These are phyloP conservation scores for Blera fallax DNA, from an alignment of 2,888 invertebrate genomes.

Conservation along the genomic window DNA sequence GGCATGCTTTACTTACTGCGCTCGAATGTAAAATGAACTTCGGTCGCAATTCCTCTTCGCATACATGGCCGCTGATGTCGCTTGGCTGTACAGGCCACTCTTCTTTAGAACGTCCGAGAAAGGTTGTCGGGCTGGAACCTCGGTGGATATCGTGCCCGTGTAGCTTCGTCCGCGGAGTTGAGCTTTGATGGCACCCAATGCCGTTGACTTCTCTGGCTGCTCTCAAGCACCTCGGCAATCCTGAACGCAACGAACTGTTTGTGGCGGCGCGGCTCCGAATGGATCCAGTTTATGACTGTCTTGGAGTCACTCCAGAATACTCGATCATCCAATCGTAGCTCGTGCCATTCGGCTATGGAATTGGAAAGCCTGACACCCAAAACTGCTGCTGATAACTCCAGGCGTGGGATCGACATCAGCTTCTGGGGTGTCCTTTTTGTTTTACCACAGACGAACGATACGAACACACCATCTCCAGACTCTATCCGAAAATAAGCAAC, in stretches of 20 bases:
- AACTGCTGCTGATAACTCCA: constrained; percentile 7
- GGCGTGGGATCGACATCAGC: constrained; percentile 4
- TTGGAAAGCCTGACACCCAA: not conserved
- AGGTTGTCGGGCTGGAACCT: not conserved
- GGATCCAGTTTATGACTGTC: not conserved
- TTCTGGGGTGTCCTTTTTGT: not conserved
- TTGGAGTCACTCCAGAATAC: not conserved
- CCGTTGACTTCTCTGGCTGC: not conserved
- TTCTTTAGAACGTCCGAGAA: not conserved
- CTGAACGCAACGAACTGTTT: not conserved
- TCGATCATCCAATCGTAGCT: not conserved
- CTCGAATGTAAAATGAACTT: not conserved
- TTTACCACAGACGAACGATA: not conserved
- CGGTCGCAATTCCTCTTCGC: not conserved
- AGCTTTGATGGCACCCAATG: not conserved
- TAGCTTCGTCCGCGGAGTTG: not conserved
- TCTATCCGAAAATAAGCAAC: not conserved
- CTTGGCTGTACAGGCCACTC: not conserved
- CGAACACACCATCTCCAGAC: not conserved
- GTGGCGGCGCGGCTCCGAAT: not conserved
- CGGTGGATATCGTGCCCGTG: not conserved
- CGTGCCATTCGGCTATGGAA: not conserved
- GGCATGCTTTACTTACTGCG: not conserved
- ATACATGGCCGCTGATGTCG: not conserved
- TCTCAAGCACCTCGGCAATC: not conserved